Percentiles rank a stretch among this genome's conserved stretches.
Conservation (phyloP, 2,888 invertebrate genomes). For the Caenorhabditis parvicauda region DNA sequence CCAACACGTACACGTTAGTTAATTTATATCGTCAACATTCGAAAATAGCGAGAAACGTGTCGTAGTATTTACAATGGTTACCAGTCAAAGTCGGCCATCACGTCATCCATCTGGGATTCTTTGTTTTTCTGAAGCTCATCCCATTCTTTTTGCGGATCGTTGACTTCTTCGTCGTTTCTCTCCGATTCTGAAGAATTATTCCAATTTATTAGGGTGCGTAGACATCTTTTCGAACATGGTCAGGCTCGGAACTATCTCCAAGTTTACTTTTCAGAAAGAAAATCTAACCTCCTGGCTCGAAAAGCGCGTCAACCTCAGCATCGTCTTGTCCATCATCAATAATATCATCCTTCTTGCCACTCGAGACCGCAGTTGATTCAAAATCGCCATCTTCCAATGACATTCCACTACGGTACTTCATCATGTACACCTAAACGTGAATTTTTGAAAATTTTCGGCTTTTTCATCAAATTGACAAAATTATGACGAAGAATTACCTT, state of each 20-base stretch:
- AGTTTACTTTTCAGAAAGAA: no score
- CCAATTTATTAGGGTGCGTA: no score
- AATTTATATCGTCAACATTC: neutral
- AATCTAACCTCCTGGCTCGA: neutral
- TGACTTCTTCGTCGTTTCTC: neutral
- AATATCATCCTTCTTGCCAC: neutral
- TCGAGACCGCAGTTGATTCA: neutral
- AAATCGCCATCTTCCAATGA: constrained; percentile 29
- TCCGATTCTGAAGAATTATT: no score
- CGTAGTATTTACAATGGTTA: constrained; percentile 5
- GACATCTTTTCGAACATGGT: no score
- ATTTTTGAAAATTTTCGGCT: neutral
- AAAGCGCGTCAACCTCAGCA: constrained; percentile 2
- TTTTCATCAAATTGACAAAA: neutral
- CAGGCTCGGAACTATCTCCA: no score
- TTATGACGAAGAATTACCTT: constrained; percentile 12
- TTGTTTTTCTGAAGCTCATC: neutral
- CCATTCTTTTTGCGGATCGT: neutral
- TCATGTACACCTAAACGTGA: constrained; percentile 21
- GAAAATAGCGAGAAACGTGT: neutral
- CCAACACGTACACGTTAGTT: no score
- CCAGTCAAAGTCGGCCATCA: constrained; percentile 28
- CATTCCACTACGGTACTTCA: constrained; percentile 20
- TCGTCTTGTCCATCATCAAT: no score
- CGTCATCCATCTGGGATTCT: constrained; percentile 10